Base-by-base conservation (phyloP, 2,113 vertebrate genomes). In the Pygoscelis antarcticus region DNA sequence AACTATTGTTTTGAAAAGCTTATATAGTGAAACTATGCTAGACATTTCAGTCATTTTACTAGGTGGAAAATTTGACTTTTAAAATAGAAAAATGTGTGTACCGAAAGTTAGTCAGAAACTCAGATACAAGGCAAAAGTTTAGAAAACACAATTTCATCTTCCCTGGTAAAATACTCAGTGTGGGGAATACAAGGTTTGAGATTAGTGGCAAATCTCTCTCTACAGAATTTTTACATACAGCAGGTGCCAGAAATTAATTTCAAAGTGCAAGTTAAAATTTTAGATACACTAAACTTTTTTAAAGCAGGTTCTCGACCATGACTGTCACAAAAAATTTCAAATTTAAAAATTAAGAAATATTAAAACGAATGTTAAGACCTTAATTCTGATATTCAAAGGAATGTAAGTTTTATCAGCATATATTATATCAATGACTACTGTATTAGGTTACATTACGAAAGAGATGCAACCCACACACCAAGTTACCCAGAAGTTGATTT, bases 1-100 rank as follows among this genome's bases (percentile, higher is more conserved):
- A 98, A 98, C 98, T 98, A 98, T 98, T 99, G 98, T 99, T 99
- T 99, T 98, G 97, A 99, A 98, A 99, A 98, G 98, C 99, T 99
- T 99, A 98, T 97, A 97, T 94, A 98, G 98, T 97, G 98, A 98
- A 99, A 98, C 93, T 92, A 96, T 98, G 98, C 98, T 98, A 98
- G 97, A 97, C 95, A 96, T 97, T 68, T 97, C 98, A 98, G 98
- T 96, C 97, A 91, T 97, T 98, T 99, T 97, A 98, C 60, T 93
- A 90, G 94, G 97, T 96, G 97, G 98, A 98, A 98, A 97, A 92
- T 30, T 40, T 57, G 79, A 90, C 75, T 95, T 93, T 66, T 61
- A 75, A 91, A 87, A 89, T 44, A 74, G 34, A 68, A 86, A 69
- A 70, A 82, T 32, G 52, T 34, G 42, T 29, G 51, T 13, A 42